Evolutionary conservation across 2,888 invertebrate species (phyloP), one percentile per base, ranked within the genome.

Genomic region (Amblyteles armatorius): DNA sequence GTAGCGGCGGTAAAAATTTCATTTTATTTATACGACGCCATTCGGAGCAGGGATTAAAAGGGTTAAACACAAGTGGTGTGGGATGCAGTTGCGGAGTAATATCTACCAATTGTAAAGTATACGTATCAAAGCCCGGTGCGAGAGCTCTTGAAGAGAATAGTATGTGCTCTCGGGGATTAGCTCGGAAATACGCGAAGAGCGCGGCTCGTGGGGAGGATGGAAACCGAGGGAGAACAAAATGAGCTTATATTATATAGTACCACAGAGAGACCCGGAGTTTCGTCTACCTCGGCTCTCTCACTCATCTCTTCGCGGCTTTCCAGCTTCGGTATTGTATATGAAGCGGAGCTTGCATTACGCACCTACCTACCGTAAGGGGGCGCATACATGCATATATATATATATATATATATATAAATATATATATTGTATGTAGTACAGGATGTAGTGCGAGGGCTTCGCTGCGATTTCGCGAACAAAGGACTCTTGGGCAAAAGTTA

Each of bases 401-500:
- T 16, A 36, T 57, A 16, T 44, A 65, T 13, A 76, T 65, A 33
- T 29, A 13, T n/a, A n/a, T n/a, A n/a, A n/a, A 16, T 52, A 69
- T 13, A 76, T 63, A 16, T 26, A 3, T 65, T 65, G n/a, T 65
- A n/a, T 67, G 36, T 40, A 67, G 60, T 36, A 22, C 67, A 67
- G 67, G 19, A 40, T 67, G 57, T 71, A 67, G 60, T 60, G 65
- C 48, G 36, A 40, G 72, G 67, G 48, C 67, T 40, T 79, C 68
- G 68, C 79, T 40, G 65, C 74, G 80, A 77, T 73, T 83, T 60
- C 57, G 65, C 52, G 76, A 83, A 87, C 82, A 87, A 87, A 87
- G 67, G 87, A 71, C 79, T 76, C 81, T 79, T 63, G 79, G 69
- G 76, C 16, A 80, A 65, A 77, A 77, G 79, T 84, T 83, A 79